Evolutionary conservation across 2,797 vertebrate species (phyloP), one percentile per base, ranked within the genome.

Genomic region (Oreochromis mossambicus): DNA sequence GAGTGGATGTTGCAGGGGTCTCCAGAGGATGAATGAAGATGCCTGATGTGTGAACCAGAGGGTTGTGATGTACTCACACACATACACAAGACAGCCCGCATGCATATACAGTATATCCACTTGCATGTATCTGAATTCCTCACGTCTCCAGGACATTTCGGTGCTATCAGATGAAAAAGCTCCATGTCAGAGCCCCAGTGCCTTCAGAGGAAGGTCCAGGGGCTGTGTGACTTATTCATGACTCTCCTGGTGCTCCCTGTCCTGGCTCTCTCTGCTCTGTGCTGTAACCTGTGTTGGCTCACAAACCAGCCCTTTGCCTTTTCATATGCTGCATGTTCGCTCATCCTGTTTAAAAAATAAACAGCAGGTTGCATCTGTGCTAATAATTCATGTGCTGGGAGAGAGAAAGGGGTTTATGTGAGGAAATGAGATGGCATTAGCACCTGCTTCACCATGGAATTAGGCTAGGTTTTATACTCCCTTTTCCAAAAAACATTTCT

Each of bases 271-370:
- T 77, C 17, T 10, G 8, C 88, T 87, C 78, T 81, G 77, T 58
- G 55, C 84, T 87, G 63, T 86, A 93, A 93, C 91, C 89, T 48
- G 79, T 80, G 70, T 77, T 84, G 91, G 88, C 85, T 89, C 54
- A 52, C 81, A 87, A 81, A 82, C 78, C 77, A 76, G 79, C 89
- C 91, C 86, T 56, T 86, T 93, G 91, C 88, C 87, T 95, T 84
- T 92, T 94, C 87, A 88, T 88, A 91, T 89, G 87, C 87, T 89
- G 79, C 89, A 88, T 38, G 85, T 91, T 86, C 19, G 36, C 94
- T 93, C 89, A 58, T 92, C 90, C 92, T 96, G 97, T 97, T 98
- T 97, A 97, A 97, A 97, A 98, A 97, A 95, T 96, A 97, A 98
- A 98, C 97, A 98, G 96, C 93, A 96, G 96, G 97, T 96, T 96